Conservation (phyloP, 2,888 invertebrate genomes). For the Schizotus pectinicornis region DNA sequence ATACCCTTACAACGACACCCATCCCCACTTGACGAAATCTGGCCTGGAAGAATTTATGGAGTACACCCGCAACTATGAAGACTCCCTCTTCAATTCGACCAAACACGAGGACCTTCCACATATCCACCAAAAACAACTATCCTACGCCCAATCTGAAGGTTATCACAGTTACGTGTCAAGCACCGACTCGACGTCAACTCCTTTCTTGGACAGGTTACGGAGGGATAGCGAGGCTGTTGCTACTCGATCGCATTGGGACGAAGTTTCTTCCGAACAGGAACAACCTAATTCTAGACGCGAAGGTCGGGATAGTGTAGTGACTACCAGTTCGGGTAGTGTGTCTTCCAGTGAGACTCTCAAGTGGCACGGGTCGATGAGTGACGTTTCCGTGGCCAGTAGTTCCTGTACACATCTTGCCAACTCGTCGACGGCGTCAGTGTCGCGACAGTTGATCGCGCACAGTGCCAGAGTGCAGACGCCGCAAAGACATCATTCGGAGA, state of each 20-base stretch:
- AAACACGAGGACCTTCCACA: slow-evolving; percentile 60
- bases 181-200: slow-evolving; percentile 77
- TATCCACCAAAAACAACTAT: slow-evolving; percentile 74
- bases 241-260: slow-evolving; percentile 58
- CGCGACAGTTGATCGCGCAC: slow-evolving; percentile 73
- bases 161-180: slow-evolving; percentile 82
- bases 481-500: slow-evolving; percentile 79
- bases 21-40: slow-evolving; percentile 49
- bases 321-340: slow-evolving; percentile 67
- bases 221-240: slow-evolving; percentile 67
- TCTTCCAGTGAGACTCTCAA: slow-evolving; percentile 79
- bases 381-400: slow-evolving; percentile 70
- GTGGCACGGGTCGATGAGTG: slow-evolving; percentile 79
- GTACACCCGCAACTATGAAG: slow-evolving; percentile 69
- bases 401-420: slow-evolving; percentile 61
- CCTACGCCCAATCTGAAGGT: slow-evolving; percentile 80
- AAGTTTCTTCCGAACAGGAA: slow-evolving; percentile 43
- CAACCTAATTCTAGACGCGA: slow-evolving; percentile 46
- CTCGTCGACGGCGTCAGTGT: slow-evolving; percentile 47
- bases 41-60: slow-evolving; percentile 69
- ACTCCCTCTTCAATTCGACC: slow-evolving; percentile 53
- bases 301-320: slow-evolving; percentile 69
- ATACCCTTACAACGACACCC: slow-evolving; percentile 43
- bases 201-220: slow-evolving; percentile 75
- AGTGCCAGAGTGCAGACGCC: slow-evolving; percentile 79